Conservation (phyloP, 2,113 vertebrate species). For the Dendrocopos noguchii region DNA sequence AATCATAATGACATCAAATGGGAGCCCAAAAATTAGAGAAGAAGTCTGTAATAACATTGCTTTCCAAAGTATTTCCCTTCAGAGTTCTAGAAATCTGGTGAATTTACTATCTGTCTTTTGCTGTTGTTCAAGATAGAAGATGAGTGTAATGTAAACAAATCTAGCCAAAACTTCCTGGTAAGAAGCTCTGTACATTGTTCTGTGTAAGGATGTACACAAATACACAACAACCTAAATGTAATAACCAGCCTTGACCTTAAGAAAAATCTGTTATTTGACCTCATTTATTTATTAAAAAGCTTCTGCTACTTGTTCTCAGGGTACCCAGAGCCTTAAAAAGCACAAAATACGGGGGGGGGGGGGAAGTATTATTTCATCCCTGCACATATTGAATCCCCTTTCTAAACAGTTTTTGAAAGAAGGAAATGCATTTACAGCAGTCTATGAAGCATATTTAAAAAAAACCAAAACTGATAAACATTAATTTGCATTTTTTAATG, state of each 20-base stretch:
- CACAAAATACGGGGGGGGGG: background rate
- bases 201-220: background rate
- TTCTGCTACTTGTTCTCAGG: background rate
- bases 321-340: conserved; percentile 8
- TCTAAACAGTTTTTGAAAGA: background rate
- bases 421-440: background rate
- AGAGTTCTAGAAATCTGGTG: background rate
- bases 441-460: background rate
- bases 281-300: conserved; percentile 38
- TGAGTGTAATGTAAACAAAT: background rate
- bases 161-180: background rate
- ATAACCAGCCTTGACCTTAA: background rate
- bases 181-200: background rate
- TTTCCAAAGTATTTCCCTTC: background rate
- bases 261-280: conserved; percentile 30
- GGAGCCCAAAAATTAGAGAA: background rate
- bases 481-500: background rate
- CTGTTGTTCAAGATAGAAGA: background rate
- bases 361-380: background rate
- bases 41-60: background rate
- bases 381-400: background rate
- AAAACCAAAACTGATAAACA: background rate
- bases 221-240: background rate
- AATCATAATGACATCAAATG: background rate
- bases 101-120: background rate